A percentile compares a stretch with the other conserved stretches of the same genome.
These are phyloP conservation scores for Tokudaia muenninki DNA, from an alignment of 2,797 vertebrate species.

Conservation along the genomic window DNA sequence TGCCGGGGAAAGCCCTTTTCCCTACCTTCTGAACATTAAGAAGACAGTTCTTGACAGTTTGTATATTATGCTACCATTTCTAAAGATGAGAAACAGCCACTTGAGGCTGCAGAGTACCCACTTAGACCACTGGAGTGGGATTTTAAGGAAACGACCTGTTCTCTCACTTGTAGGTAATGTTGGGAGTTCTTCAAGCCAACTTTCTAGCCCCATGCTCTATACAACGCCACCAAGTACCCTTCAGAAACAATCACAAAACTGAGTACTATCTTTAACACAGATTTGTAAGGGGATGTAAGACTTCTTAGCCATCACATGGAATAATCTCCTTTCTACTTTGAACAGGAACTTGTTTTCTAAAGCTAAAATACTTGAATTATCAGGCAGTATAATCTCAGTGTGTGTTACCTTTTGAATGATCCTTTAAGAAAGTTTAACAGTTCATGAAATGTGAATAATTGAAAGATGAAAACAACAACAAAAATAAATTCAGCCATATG, in stretches of 20 bases:
- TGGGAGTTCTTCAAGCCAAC: not conserved
- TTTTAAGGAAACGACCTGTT: not conserved
- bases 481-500: too few species aligned
- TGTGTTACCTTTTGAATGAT: conserved; percentile 41
- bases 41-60: too few species aligned
- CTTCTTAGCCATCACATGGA: not conserved
- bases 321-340: conserved; percentile 59
- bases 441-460: conserved; percentile 89
- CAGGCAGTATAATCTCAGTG: conserved; percentile 49
- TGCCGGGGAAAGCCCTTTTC: too few species aligned
- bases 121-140: not conserved
- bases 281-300: not conserved
- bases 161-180: accelerated
- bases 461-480: conserved; percentile 54
- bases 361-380: conserved; percentile 76
- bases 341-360: conserved; percentile 62
- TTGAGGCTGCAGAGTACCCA: too few species aligned
- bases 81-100: too few species aligned
- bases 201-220: not conserved
- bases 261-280: not conserved
- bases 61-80: too few species aligned
- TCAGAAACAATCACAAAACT: not conserved
- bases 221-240: accelerated
- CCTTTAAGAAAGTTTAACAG: conserved; percentile 80
- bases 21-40: too few species aligned